Base-by-base conservation (phyloP, 2,888 invertebrate genomes). In the Rhamphomyia laevipes region DNA sequence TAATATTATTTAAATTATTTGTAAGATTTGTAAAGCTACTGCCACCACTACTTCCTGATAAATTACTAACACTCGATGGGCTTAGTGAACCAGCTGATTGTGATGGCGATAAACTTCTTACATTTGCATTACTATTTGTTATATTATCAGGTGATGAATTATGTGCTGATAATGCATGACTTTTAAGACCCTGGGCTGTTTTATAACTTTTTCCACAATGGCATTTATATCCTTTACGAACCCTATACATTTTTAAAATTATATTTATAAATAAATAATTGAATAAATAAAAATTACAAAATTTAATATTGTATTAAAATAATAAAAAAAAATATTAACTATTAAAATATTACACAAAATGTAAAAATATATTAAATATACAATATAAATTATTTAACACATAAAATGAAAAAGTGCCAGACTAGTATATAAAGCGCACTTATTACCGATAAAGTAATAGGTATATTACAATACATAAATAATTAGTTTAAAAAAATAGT, bases 161-260 rank as follows among this genome's bases (percentile, higher is more conserved):
- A 54, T 71, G 71, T 43, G 69, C 65, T 46, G 63, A 62, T 38
- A 70, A 57, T 2, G 81, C 77, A 67, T 89, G 88, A 61, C 77
- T 81, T 64, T 84, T 84, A 61, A 89, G 74, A 51, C 86, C 86
- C 68, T 84, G 83, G 45, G 81, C 76, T 55, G 86, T 86, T 73
- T 85, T 86, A 74, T 89, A 89, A 67, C 81, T 85, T 75, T 88
- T 89, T 61, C 86, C 86, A 74, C 89, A 89, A 65, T 82, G 81
- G 69, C 88, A 89, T 67, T 82, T 84, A 74, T 81, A 87, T 40
- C 80, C 81, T 73, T 87, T 87, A 68, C 80, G 81, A 65, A 84
- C 77, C 73, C 86, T 86, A 73, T 38, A n/a, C n/a, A n/a, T n/a
- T n/a, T 75, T 70, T 31, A 47, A 57, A 51, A 54, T 9, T 11